These are phyloP conservation scores for Calephelis nemesis DNA, from an alignment of 1,140 invertebrate species.

Conservation along the genomic window DNA sequence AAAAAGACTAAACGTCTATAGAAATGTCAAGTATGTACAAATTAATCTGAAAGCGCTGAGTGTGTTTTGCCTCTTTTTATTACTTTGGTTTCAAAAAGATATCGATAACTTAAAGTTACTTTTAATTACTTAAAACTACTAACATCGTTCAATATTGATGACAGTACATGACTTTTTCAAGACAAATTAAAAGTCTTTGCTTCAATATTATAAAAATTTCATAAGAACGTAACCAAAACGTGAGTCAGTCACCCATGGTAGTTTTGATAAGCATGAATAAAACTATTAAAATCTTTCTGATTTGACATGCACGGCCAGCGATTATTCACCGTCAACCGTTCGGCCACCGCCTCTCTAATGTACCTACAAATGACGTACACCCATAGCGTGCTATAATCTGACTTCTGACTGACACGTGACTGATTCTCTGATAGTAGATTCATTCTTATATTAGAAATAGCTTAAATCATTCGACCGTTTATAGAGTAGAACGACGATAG, in stretches of 20 bases:
- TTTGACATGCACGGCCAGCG: conserved; percentile 63
- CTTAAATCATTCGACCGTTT: too few relatives aligned
- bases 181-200: too few relatives aligned
- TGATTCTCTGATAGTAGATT: not conserved
- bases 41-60: too few relatives aligned
- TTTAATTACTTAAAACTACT: too few relatives aligned
- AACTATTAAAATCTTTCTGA: conserved; percentile 50
- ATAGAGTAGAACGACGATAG: too few relatives aligned
- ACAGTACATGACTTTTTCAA: too few relatives aligned
- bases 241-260: conserved; percentile 47
- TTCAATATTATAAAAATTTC: not conserved
- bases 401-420: conserved; percentile 3
- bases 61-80: too few relatives aligned
- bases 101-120: too few relatives aligned
- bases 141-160: too few relatives aligned
- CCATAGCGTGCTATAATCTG: not conserved
- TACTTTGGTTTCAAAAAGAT: too few relatives aligned
- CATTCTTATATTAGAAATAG: not conserved
- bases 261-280: conserved; percentile 46
- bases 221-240: not conserved
- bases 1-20: too few relatives aligned
- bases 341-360: conserved; percentile 67
- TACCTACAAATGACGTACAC: conserved; percentile 18
- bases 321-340: conserved; percentile 63
- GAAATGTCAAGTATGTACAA: too few relatives aligned